Evolutionary conservation across 2,888 invertebrate genomes (phyloP), one percentile per base, ranked within the genome.

Genomic region (Desoria tigrina): DNA sequence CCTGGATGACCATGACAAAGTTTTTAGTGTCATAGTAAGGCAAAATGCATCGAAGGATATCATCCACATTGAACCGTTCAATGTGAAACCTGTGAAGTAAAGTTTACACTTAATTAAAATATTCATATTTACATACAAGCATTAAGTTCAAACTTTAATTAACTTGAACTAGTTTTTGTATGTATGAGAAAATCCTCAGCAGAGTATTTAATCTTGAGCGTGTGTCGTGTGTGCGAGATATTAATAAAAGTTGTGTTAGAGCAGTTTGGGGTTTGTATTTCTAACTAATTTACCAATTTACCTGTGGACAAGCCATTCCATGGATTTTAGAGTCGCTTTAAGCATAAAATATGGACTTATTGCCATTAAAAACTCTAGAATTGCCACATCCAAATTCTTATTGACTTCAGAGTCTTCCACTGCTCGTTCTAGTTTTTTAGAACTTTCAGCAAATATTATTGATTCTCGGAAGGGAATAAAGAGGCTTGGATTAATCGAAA

Each of bases 21-120:
- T 92, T 88, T 73, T 90, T 89, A 0, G 94, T 92, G 77, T 94
- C 92, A 80, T 97, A 94, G 79, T 94, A 97, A 0, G 98, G 97
- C 61, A 99, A 80, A 62, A 92, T 89, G 9, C 92, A 82, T 68
- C 88, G 84, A 77, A 98, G 82, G 45, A 97, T 83, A 0, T 88
- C 87, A 78, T 92, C 88, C 63, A 87, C 86, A 78, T 97, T 97
- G 80, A 90, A 97, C 61, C 90, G 85, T 77, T 98, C 90, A 68
- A 98, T 89, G 73, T 89, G 87, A 79, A 89, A 96, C 74, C 95
- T 84, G 75, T 18, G 60, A 58, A n/a, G n/a, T n/a, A n/a, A n/a
- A n/a, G n/a, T n/a, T n/a, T n/a, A n/a, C 21, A n/a, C 18, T 16
- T 55, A 42, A 16, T 28, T 23, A 56, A 27, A 55, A 21, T 27